Evolutionary conservation across 1,140 invertebrate species (phyloP), one percentile per base, ranked within the genome.

Genomic region (Samia ricini): DNA sequence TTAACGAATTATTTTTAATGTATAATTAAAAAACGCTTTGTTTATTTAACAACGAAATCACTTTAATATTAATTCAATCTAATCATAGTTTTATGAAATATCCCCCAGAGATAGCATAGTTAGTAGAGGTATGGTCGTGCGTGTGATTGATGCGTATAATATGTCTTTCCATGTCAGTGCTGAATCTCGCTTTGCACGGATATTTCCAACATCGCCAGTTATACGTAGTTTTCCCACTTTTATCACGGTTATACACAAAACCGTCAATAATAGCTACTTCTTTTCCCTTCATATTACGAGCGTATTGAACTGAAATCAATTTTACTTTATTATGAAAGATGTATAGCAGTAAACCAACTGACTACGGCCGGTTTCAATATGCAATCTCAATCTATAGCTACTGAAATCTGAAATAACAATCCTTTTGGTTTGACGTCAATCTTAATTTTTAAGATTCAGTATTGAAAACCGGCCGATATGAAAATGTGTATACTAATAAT

Each of bases 191-290:
- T 8, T 36, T 36, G 10, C 33, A 56, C 7, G 54, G 24, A 0
- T 61, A 48, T 20, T 56, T 54, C 4, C 67, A 69, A 21, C 72
- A 75, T 6, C 65, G 26, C 69, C 70, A 75, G 4, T 21, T 42
- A 5, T 48, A 18, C 29, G 36, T 58, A 10, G 6, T 10, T 10
- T 8, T 21, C 10, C 19, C 19, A 29, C 56, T 8, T 0, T 23
- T 50, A 15, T 58, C 56, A n/a, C 19, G 29, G n/a, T 60, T 48
- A 42, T 50, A 65, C 6, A 55, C 52, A 12, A 55, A 60, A 51
- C 56, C 33, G 10, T 60, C 22, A n/a, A 60, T 20, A 26, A 65
- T 33, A 19, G 52, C 57, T 22, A 65, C 26, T 3, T 59, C 57
- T 48, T 60, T 56, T 48, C 58, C 63, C 12, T 60, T 60, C 5